phyloP scores from a whole-genome alignment of 1,140 invertebrate genomes.

The Brachionus sp. region DNA sequence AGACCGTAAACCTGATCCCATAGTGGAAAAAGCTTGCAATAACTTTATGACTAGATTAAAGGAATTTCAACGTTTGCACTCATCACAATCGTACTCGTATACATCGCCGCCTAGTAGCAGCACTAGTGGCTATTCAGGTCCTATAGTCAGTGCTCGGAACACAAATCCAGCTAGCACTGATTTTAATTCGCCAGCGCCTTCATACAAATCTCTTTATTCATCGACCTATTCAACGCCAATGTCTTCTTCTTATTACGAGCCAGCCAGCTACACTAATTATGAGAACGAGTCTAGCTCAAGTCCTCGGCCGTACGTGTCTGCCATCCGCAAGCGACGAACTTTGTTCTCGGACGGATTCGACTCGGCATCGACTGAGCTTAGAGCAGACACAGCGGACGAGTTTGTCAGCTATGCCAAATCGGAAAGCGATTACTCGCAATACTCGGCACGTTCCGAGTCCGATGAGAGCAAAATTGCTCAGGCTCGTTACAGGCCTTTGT shows the following conservation, averaged over 20 bases:
- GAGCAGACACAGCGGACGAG: neutral
- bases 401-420: neutral
- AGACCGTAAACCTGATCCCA: neutral
- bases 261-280: neutral
- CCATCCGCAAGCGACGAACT: conserved; percentile 18
- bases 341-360: conserved; percentile 34
- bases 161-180: neutral
- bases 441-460: neutral
- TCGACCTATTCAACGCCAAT: neutral
- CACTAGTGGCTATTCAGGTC: neutral
- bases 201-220: neutral
- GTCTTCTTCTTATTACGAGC: neutral
- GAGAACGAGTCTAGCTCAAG: neutral
- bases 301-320: conserved; percentile 21
- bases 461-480: neutral
- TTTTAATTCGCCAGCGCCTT: neutral
- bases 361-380: neutral
- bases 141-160: conserved; percentile 22
- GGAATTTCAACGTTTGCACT: conserved; percentile 13
- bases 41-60: conserved; percentile 30
- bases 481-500: neutral
- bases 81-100: neutral
- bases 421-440: neutral
- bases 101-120: neutral
- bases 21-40: conserved; percentile 39